A percentile compares a stretch with the other conserved stretches of the same genome.
Conservation (phyloP, 1,140 invertebrate species). For the Drusus annulatus region DNA sequence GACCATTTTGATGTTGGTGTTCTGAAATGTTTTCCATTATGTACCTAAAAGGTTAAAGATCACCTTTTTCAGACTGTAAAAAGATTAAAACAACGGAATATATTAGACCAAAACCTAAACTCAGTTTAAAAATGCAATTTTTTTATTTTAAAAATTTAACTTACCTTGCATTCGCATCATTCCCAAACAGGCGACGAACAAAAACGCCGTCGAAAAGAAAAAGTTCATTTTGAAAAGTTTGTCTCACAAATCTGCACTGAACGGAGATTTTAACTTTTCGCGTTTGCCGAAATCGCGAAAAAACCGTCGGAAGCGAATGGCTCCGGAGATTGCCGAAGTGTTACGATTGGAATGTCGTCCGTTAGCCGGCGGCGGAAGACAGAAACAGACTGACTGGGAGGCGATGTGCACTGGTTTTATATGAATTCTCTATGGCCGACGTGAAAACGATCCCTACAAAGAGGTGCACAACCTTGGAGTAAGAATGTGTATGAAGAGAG, state of each 20-base stretch:
- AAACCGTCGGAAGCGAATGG: neutral
- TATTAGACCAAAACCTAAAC: too few relatives aligned
- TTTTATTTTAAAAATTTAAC: too few relatives aligned
- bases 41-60: too few relatives aligned
- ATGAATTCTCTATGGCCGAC: neutral
- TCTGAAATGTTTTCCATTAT: too few relatives aligned
- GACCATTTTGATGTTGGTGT: too few relatives aligned
- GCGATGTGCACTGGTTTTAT: slow-evolving; percentile 14
- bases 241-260: neutral
- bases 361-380: neutral
- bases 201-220: neutral
- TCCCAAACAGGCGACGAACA: slow-evolving; percentile 1
- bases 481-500: too few relatives aligned
- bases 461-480: too few relatives aligned
- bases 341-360: neutral
- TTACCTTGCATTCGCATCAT: neutral
- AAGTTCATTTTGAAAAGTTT: slow-evolving; percentile 9
- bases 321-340: too few relatives aligned
- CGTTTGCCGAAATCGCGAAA: neutral
- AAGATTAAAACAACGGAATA: too few relatives aligned
- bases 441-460: too few relatives aligned
- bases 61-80: too few relatives aligned
- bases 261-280: neutral
- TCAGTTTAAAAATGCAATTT: too few relatives aligned
- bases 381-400: neutral